Conservation (phyloP, 1,140 invertebrate species). For the Yoshiicerus persimilis region DNA sequence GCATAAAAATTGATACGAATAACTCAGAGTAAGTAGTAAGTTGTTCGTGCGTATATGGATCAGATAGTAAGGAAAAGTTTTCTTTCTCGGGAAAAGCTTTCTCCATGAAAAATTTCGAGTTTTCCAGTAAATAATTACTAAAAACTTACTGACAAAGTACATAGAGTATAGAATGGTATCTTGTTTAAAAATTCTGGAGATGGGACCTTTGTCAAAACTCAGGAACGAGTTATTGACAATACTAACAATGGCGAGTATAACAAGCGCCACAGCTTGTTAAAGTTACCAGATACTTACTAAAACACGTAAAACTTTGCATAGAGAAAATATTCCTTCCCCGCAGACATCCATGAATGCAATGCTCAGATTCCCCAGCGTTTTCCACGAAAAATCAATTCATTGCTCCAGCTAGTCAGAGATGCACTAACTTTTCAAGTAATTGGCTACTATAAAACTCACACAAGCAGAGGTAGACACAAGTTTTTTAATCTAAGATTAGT, state of each 20-base stretch:
- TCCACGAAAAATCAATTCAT: not conserved
- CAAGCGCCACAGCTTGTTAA: not conserved
- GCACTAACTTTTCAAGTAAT: not conserved
- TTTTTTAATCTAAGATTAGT: not conserved
- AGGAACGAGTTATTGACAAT: not conserved
- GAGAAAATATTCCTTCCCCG: not conserved
- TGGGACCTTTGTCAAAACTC: no score
- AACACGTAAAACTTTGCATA: not conserved
- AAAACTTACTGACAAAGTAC: not conserved
- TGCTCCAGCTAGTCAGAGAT: not conserved
- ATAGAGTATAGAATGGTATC: not conserved
- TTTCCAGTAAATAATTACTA: not conserved
- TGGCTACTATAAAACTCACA: not conserved
- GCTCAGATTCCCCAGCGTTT: not conserved
- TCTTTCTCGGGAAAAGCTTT: not conserved
- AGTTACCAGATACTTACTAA: not conserved
- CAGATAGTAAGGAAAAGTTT: not conserved
- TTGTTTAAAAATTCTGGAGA: not conserved
- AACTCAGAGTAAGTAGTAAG: not conserved
- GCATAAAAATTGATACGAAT: not conserved
- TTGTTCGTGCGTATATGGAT: not conserved
- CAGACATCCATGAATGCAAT: not conserved
- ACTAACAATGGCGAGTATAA: not conserved
- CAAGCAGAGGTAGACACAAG: not conserved
- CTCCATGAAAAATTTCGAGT: not conserved